Evolutionary conservation across 2,113 vertebrate species (phyloP).

Genomic region (Pandion haliaetus): DNA sequence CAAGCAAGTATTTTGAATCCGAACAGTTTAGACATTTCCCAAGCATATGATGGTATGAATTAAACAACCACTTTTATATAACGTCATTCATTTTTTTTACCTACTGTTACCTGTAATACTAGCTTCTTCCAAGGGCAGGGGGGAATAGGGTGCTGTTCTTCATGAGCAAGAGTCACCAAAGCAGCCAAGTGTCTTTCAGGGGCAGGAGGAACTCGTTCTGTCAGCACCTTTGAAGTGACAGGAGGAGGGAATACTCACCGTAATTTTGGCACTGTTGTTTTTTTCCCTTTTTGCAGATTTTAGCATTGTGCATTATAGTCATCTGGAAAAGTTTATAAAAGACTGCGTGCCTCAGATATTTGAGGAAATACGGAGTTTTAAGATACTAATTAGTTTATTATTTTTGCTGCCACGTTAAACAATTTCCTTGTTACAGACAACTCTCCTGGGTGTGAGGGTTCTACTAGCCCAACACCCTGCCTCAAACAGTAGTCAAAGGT

Average conservation of each 20-base stretch:
- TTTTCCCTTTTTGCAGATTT: background rate
- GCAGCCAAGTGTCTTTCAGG: background rate
- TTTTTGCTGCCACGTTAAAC: background rate
- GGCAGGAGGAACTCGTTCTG: background rate
- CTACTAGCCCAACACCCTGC: background rate
- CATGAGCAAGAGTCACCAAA: background rate
- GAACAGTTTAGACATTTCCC: background rate
- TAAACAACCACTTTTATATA: background rate
- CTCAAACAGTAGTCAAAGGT: background rate
- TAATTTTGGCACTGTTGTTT: background rate
- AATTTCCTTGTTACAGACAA: background rate
- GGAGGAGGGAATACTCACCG: background rate
- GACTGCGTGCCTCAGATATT: background rate
- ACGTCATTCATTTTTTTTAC: background rate
- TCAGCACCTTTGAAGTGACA: background rate
- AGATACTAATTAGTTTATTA: background rate
- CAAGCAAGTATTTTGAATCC: background rate
- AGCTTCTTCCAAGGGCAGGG: background rate
- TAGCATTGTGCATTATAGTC: background rate
- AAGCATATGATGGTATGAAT: background rate
- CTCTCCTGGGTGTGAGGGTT: background rate
- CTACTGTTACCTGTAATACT: background rate
- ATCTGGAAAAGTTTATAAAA: background rate
- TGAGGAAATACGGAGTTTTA: background rate
- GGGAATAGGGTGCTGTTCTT: background rate